Conservation (phyloP, 1,140 invertebrate genomes). For the Camponotus vicinus region DNA sequence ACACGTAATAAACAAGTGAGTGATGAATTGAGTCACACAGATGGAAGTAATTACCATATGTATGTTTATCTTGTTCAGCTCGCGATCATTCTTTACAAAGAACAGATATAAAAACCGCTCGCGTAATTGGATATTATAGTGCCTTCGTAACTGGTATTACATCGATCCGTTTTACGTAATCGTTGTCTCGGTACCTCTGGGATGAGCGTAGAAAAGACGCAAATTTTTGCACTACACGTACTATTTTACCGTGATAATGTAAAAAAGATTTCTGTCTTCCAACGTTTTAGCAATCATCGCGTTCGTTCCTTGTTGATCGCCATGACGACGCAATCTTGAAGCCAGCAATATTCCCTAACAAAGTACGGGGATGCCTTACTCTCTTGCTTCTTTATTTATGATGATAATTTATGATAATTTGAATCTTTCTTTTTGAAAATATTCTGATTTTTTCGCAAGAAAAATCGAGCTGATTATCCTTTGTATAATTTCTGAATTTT, state of each 20-base stretch:
- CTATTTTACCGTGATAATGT: neutral
- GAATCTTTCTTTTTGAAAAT: neutral
- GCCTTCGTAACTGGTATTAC: neutral
- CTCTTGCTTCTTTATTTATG: neutral
- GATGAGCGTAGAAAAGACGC: neutral
- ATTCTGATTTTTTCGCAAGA: neutral
- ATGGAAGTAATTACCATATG: slow-evolving; percentile 53
- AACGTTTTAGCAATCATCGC: slow-evolving; percentile 18
- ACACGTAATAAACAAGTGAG: slow-evolving; percentile 13
- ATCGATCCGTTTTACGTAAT: slow-evolving; percentile 24
- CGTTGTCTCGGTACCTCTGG: neutral
- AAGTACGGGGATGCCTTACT: neutral
- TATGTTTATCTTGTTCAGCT: slow-evolving; percentile 29
- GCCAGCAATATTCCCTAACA: slow-evolving; percentile 21
- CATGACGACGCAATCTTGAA: slow-evolving; percentile 78
- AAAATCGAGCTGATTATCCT: neutral
- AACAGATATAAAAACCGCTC: neutral
- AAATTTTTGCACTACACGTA: slow-evolving; percentile 36
- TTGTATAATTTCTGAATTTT: slow-evolving; percentile 8
- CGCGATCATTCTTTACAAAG: neutral
- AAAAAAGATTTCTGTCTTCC: neutral
- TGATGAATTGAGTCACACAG: slow-evolving; percentile 11
- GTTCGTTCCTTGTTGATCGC: slow-evolving; percentile 74
- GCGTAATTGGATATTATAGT: neutral
- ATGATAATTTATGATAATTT: neutral